Evolutionary conservation across 2,888 invertebrate species (phyloP).

Genomic region (Hyles lineata): DNA sequence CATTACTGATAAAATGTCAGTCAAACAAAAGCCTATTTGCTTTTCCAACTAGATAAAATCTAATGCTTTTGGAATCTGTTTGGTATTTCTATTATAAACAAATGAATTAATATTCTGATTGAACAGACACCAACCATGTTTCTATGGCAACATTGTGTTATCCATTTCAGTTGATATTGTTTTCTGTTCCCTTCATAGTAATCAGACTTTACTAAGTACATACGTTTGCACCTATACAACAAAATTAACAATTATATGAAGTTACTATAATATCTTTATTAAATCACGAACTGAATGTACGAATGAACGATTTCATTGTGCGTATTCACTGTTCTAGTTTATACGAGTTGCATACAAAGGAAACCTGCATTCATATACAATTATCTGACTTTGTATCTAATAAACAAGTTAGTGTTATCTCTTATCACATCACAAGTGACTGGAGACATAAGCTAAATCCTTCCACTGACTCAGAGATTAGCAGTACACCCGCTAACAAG

Average conservation of each 20-base stretch:
- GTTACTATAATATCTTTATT: too few relatives aligned
- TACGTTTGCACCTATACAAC: too few relatives aligned
- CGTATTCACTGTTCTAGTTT: neutral
- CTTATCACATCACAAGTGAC: neutral
- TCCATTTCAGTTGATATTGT: neutral
- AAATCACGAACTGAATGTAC: too few relatives aligned
- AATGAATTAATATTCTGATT: neutral
- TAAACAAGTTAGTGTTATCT: neutral
- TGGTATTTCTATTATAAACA: neutral
- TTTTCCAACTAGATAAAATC: neutral
- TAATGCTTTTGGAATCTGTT: neutral
- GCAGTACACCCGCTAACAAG: constrained; percentile 2
- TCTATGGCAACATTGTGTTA: neutral
- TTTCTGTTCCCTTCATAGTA: neutral
- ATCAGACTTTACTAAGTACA: neutral
- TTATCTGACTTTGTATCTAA: neutral
- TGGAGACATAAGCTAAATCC: constrained; percentile 9
- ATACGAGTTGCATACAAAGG: neutral
- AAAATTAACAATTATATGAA: too few relatives aligned
- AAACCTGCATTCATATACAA: neutral
- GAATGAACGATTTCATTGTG: neutral
- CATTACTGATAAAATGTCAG: neutral
- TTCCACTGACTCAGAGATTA: constrained; percentile 16
- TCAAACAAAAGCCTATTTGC: constrained; percentile 12
- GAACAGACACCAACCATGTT: neutral